These are phyloP conservation scores for Diaprepes abbreviatus DNA, from an alignment of 2,888 invertebrate species.

Conservation along the genomic window DNA sequence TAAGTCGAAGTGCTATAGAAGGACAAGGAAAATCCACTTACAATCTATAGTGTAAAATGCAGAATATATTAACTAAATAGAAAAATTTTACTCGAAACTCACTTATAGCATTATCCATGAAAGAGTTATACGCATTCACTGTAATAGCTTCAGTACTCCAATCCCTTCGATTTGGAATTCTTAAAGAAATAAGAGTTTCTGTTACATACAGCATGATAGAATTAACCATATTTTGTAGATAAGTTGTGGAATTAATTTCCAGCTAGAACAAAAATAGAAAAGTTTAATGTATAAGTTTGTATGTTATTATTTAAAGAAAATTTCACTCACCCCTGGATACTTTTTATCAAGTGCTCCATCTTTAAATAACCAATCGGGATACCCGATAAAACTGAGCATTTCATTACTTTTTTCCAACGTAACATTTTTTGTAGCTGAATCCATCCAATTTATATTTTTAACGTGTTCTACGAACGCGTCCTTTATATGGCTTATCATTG, in stretches of 20 bases:
- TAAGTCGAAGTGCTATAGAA: too few species aligned
- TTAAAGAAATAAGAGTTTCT: conserved; percentile 71
- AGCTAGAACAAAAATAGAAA: conserved; percentile 65
- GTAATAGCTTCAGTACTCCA: conserved; percentile 85
- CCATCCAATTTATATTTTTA: conserved; percentile 81
- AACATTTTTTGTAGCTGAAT: conserved; percentile 77
- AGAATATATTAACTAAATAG: too few species aligned
- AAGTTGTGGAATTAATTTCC: conserved; percentile 71
- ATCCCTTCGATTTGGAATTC: conserved; percentile 71
- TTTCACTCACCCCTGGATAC: conserved; percentile 77
- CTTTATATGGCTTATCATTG: conserved; percentile 83
- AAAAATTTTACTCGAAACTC: too few species aligned
- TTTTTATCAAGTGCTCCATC: conserved; percentile 75
- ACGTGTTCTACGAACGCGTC: conserved; percentile 78
- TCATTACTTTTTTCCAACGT: conserved; percentile 81
- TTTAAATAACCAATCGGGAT: conserved; percentile 82
- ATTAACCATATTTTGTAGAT: conserved; percentile 79
- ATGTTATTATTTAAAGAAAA: too few species aligned
- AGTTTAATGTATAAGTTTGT: background rate
- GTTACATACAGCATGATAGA: conserved; percentile 73
- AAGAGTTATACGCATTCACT: conserved; percentile 86
- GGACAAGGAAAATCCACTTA: too few species aligned
- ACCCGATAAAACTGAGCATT: conserved; percentile 84
- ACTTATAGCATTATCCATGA: too few species aligned
- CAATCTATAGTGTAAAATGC: too few species aligned